Percentiles rank a stretch among this genome's conserved stretches.
Conservation (phyloP, 2,888 invertebrate genomes). For the Antheraea assamensis region DNA sequence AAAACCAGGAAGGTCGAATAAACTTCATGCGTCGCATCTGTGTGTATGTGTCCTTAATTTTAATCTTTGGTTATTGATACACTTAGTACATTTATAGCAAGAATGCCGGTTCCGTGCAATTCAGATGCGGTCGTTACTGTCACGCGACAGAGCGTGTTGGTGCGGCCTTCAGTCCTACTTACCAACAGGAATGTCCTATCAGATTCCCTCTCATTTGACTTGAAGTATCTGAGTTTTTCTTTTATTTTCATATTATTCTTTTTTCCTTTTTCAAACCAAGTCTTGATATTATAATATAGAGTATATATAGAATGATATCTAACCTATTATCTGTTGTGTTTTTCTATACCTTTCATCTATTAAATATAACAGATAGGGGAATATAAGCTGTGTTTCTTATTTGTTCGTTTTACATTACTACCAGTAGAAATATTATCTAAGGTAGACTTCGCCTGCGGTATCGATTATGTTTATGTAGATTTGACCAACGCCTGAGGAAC, state of each 20-base stretch:
- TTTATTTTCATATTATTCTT: background rate
- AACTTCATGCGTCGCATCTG: background rate
- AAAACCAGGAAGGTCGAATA: no score
- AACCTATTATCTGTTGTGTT: background rate
- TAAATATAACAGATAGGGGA: no score
- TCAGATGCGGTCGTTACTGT: slow-evolving; percentile 19
- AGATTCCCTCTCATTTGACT: slow-evolving; percentile 7
- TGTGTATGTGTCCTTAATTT: background rate
- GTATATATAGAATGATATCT: background rate
- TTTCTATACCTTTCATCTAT: no score
- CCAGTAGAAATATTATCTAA: no score
- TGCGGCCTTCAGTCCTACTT: slow-evolving; percentile 20
- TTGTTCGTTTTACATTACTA: no score
- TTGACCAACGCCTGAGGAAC: no score
- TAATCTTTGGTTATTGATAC: slow-evolving; percentile 18
- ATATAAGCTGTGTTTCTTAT: no score
- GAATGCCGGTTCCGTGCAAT: slow-evolving; percentile 17
- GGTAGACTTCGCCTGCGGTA: no score
- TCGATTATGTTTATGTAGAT: no score
- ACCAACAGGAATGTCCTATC: slow-evolving; percentile 12
- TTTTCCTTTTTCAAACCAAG: background rate
- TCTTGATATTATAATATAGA: background rate
- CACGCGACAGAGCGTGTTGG: slow-evolving; percentile 19
- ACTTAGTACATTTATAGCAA: slow-evolving; percentile 22
- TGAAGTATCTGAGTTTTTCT: slow-evolving; percentile 7